Base-by-base conservation (phyloP, 1,140 invertebrate species). In the Periplaneta americana region DNA sequence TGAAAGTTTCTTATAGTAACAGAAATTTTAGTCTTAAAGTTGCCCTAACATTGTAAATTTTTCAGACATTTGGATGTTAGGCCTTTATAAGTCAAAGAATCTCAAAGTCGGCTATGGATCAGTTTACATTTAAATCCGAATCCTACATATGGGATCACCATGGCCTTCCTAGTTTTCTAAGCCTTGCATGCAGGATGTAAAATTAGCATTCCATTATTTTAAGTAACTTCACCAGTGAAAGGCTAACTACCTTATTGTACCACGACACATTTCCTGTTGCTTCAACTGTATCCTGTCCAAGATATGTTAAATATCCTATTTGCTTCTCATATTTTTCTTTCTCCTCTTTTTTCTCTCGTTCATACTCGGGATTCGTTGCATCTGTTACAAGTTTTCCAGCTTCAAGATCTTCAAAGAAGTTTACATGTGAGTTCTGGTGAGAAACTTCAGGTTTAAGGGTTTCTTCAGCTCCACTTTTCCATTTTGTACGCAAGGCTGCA, bases 301-400 rank as follows among this genome's bases (percentile, higher is more conserved):
- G 90, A 90, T 99, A 99, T 74, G 97, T 99, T 28, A 99, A 89
- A 86, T 98, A 95, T 1, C 98, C 98, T 86, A 99, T 98, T 89
- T 97, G 96, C 86, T 99, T 99, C 87, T 99, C 98, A 92, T 98
- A 99, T 85, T 98, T 96, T 87, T 99, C 97, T 88, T 95, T 93
- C 87, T 98, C 97, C 82, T 95, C 93, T 87, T 97, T 98, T 82
- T 95, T 93, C 86, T 99, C 98, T 84, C 92, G 92, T 86, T 98
- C 96, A 88, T 98, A 94, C 83, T 99, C 97, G 85, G 91, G 92
- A 88, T 99, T 99, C 5, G 91, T 87, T 86, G 89, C 91, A 84
- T 90, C 90, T 81, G 89, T 85, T 87, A 91, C 90, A 86, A 91
- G 87, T 81, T 89, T 90, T 4, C 93, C 95, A 83, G 93, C 89